Conservation (phyloP, 1,140 invertebrate species). For the Stegodyphus mimosarum region DNA sequence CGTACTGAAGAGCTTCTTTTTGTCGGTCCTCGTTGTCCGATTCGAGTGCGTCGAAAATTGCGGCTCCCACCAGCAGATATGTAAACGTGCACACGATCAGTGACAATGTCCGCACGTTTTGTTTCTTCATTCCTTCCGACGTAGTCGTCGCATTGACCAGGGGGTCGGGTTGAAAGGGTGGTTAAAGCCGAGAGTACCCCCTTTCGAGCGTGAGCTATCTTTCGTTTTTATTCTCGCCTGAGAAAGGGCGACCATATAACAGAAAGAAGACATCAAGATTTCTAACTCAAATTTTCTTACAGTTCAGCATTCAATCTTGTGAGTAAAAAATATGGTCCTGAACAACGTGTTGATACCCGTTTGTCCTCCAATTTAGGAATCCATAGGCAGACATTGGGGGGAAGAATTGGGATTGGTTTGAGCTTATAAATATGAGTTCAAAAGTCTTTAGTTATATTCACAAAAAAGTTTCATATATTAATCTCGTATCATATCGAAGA, state of each 20-base stretch:
- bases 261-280: slow-evolving; percentile 31
- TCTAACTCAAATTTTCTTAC: background rate
- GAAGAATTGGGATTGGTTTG: too few species aligned
- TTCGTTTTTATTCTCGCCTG: background rate
- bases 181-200: background rate
- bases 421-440: too few species aligned
- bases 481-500: too few species aligned
- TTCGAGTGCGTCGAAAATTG: slow-evolving; percentile 98
- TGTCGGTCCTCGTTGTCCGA: slow-evolving; percentile 92
- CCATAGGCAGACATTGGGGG: too few species aligned
- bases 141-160: background rate
- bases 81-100: slow-evolving; percentile 99
- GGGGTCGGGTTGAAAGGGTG: slow-evolving; percentile 20
- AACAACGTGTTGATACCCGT: too few species aligned
- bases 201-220: slow-evolving; percentile 5
- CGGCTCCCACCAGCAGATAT: slow-evolving; percentile 97
- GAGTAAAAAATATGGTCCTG: too few species aligned
- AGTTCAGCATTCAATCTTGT: too few species aligned
- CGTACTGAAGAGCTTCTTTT: slow-evolving; percentile 79
- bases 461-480: too few species aligned
- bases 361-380: too few species aligned
- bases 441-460: too few species aligned
- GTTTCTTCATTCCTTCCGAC: slow-evolving; percentile 86
- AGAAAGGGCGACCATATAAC: background rate
- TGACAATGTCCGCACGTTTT: slow-evolving; percentile 98